Conservation (phyloP, 2,113 vertebrate genomes). For the Furnarius figulus region DNA sequence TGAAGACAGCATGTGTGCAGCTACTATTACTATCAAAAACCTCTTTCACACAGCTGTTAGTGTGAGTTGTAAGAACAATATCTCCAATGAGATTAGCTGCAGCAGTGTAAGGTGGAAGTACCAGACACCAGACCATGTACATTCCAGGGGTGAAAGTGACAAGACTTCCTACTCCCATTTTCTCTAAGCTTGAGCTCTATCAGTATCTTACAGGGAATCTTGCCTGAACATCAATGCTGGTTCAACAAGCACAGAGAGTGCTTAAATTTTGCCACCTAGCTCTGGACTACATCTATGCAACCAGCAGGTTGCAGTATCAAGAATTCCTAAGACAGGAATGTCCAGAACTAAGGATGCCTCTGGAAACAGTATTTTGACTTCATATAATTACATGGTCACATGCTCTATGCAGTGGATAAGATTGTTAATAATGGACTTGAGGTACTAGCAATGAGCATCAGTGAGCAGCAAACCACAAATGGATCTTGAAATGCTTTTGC, state of each 20-base stretch:
- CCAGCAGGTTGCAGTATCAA: not conserved
- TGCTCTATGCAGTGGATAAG: not conserved
- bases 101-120: not conserved
- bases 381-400: not conserved
- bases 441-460: not conserved
- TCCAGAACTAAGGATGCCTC: not conserved
- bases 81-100: not conserved
- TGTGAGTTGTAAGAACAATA: not conserved
- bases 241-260: not conserved
- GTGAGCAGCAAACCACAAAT: not conserved
- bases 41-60: not conserved
- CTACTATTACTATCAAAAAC: not conserved
- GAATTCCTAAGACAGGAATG: not conserved
- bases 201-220: not conserved
- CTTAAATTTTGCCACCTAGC: not conserved
- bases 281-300: not conserved
- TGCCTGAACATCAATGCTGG: not conserved
- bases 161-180: not conserved
- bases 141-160: not conserved
- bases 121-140: not conserved
- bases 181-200: not conserved
- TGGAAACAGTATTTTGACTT: not conserved
- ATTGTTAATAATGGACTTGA: not conserved
- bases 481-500: not conserved
- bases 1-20: not conserved